Conservation (phyloP, 2,888 invertebrate species). For the Lottia gigantea region DNA sequence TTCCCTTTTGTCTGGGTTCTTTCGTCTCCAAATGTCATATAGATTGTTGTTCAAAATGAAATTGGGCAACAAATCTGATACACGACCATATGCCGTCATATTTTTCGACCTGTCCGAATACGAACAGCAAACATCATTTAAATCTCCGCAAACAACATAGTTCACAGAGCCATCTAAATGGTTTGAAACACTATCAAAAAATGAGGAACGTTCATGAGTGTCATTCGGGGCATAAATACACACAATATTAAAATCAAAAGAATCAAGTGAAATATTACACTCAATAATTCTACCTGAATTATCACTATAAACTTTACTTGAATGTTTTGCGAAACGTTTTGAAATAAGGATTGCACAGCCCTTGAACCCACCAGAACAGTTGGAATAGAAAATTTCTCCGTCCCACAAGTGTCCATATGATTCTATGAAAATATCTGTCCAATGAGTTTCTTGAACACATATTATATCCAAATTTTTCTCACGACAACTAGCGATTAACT, state of each 20-base stretch:
- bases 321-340: neutral
- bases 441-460: neutral
- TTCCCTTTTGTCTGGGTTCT: neutral
- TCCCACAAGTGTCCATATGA: neutral
- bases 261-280: neutral
- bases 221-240: neutral
- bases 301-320: neutral
- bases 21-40: neutral
- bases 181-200: neutral
- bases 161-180: neutral
- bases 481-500: neutral
- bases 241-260: neutral
- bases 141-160: too few species aligned
- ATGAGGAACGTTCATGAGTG: neutral
- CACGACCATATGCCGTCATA: neutral
- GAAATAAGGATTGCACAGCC: slow-evolving; percentile 1
- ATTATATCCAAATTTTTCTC: neutral
- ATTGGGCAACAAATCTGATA: neutral
- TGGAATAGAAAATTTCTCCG: neutral
- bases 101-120: neutral
- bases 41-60: neutral
- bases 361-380: neutral
- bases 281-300: neutral
- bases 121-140: neutral
- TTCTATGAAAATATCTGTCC: neutral